Conservation (phyloP, 2,888 invertebrate species). For the Trilocha varians region DNA sequence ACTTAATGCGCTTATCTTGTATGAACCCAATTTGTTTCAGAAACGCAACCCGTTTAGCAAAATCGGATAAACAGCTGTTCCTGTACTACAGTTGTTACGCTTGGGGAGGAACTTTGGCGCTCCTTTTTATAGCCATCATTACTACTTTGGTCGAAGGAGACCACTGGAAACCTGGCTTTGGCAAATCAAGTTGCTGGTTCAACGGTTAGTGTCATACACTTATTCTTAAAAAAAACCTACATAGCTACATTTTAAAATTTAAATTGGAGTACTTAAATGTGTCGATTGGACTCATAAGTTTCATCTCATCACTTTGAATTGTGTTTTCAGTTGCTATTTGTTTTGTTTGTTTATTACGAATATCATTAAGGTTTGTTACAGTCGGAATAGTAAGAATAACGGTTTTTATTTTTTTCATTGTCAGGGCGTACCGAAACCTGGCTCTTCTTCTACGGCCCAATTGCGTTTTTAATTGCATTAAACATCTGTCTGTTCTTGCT, state of each 20-base stretch:
- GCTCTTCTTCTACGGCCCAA: constrained; percentile 79
- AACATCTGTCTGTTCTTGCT: constrained; percentile 74
- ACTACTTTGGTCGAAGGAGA: constrained; percentile 69
- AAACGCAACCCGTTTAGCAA: constrained; percentile 46
- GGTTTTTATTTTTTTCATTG: constrained; percentile 13
- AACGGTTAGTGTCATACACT: constrained; percentile 50
- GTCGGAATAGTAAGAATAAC: no score
- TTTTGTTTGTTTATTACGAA: no score
- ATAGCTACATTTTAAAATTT: no score
- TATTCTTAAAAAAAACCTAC: neutral
- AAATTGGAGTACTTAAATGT: no score
- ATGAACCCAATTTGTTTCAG: constrained; percentile 35
- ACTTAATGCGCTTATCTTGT: no score
- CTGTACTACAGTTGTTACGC: constrained; percentile 72
- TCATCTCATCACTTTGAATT: no score
- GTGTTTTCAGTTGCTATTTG: no score
- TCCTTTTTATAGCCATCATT: constrained; percentile 64
- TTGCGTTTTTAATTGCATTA: constrained; percentile 68
- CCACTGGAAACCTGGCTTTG: constrained; percentile 74
- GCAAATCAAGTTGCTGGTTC: constrained; percentile 76
- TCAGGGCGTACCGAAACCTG: constrained; percentile 72
- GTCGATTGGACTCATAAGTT: no score
- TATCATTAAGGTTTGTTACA: no score
- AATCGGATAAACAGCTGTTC: constrained; percentile 68
- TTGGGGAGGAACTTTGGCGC: constrained; percentile 71